Conservation (phyloP, 2,888 invertebrate species). For the Zaprionus obscuricornis region DNA sequence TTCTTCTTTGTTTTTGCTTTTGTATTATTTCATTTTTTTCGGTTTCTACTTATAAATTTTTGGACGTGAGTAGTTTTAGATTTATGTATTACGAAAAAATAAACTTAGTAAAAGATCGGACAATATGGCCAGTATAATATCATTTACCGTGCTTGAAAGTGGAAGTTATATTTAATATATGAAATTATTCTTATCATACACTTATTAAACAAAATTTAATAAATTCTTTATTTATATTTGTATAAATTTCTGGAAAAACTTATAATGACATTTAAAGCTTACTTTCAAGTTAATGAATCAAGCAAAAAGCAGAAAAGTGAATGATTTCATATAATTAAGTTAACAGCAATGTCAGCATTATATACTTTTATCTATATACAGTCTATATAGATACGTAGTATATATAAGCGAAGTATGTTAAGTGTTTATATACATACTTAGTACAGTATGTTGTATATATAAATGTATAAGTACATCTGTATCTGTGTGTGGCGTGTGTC, state of each 20-base stretch:
- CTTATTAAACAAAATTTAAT: too few relatives aligned
- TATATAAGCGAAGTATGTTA: conserved; percentile 2
- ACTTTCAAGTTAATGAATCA: too few relatives aligned
- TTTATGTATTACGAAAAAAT: conserved; percentile 20
- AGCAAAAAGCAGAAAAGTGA: conserved; percentile 18
- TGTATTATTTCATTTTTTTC: conserved; percentile 19
- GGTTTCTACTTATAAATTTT: too few relatives aligned
- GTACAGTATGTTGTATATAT: conserved; percentile 6
- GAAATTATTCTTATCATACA: too few relatives aligned
- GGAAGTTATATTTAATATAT: too few relatives aligned
- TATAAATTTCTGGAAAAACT: too few relatives aligned
- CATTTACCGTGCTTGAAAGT: too few relatives aligned
- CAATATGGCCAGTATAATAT: conserved; percentile 4
- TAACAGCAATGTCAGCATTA: conserved; percentile 46
- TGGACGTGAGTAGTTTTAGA: conserved; percentile 1
- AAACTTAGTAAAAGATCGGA: neutral
- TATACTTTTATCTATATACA: neutral
- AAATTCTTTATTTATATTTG: too few relatives aligned
- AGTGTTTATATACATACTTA: conserved; percentile 17
- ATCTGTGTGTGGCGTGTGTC: too few relatives aligned
- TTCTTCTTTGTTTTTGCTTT: conserved; percentile 6
- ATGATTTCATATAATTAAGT: conserved; percentile 54
- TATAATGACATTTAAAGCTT: too few relatives aligned
- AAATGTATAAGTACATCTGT: too few relatives aligned
- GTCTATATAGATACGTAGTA: neutral